Evolutionary conservation across 2,797 vertebrate species (phyloP), one percentile per base, ranked within the genome.

Genomic region (Euthynnus affinis): DNA sequence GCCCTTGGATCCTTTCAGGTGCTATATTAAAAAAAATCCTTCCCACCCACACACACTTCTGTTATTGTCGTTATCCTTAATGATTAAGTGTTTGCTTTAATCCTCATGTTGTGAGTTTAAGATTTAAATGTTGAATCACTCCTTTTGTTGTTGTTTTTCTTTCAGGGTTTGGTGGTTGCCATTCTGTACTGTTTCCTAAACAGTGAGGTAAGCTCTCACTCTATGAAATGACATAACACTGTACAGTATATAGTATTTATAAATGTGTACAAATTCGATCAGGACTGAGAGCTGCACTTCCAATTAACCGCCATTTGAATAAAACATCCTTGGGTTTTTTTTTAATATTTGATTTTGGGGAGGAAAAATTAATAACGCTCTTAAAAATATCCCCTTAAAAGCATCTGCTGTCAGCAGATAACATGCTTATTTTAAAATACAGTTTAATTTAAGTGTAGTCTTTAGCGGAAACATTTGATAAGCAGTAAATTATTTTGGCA

Each of bases 1-100:
- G 97, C 96, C 32, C 79, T 96, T 6, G 97, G 97, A 65, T 99
- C 97, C 17, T 99, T 98, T 89, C 97, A 99, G 97, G 97, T 98
- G 42, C 20, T 1, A 0, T 48, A 20, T 25, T 9, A n/a, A 5
- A n/a, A n/a, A n/a, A n/a, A 49, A 18, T 49, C 22, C n/a, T 42
- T 57, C 58, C 9, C 34, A 12, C 13, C 3, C 27, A 6, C 9
- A n/a, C n/a, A n/a, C n/a, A 15, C 4, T 5, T 29, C 17, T 34
- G 0, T 18, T 29, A 37, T 10, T 6, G 4, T 48, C 1, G 9
- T 27, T n/a, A 10, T 23, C 22, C 3, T 34, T 27, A 60, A 37
- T 40, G 2, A 25, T 20, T n/a, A n/a, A n/a, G n/a, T n/a, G n/a
- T n/a, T 7, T n/a, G n/a, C 29, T 20, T 60, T 23, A n/a, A 40